Evolutionary conservation across 35 echinoderm and acorn worm genomes (phyloP).

Genomic region (Patiria miniata): DNA sequence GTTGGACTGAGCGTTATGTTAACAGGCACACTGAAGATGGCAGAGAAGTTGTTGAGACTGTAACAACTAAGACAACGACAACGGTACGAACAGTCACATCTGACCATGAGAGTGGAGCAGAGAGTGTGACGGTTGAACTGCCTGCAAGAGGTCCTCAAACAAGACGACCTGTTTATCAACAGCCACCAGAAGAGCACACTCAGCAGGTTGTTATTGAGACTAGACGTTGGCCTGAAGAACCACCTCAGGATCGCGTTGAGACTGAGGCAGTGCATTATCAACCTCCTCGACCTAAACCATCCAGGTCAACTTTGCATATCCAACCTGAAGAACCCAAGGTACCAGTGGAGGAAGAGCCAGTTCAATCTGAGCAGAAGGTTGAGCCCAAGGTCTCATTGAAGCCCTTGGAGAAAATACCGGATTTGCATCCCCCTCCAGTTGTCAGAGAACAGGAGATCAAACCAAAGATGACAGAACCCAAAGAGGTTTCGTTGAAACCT

Average conservation of each 20-base stretch:
- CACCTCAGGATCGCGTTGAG: background rate
- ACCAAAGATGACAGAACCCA: background rate
- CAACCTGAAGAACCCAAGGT: conserved; percentile 4
- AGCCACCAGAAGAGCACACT: conserved; percentile 13
- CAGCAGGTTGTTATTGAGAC: conserved; percentile 31
- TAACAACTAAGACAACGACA: conserved; percentile 80
- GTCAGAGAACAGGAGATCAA: background rate
- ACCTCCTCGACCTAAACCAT: conserved; percentile 9
- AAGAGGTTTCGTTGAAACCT: conserved; percentile 33
- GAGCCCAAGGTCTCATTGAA: conserved; percentile 13
- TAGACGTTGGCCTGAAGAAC: conserved; percentile 23
- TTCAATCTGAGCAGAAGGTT: background rate
- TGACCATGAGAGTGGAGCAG: conserved; percentile 63
- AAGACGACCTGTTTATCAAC: conserved; percentile 24
- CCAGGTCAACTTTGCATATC: background rate
- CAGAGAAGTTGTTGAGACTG: conserved; percentile 67
- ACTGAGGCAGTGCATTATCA: background rate
- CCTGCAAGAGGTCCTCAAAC: conserved; percentile 41
- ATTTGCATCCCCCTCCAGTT: conserved; percentile 13
- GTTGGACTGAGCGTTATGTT: conserved; percentile 72
- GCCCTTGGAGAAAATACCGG: conserved; percentile 35
- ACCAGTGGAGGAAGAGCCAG: conserved; percentile 14
- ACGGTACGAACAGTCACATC: conserved; percentile 62
- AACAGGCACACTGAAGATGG: conserved; percentile 41
- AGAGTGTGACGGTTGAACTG: conserved; percentile 46